Percentiles rank a stretch among this genome's conserved stretches.
Evolutionary conservation across 1,140 invertebrate genomes (phyloP).

Genomic region (Scaptomyza montana): DNA sequence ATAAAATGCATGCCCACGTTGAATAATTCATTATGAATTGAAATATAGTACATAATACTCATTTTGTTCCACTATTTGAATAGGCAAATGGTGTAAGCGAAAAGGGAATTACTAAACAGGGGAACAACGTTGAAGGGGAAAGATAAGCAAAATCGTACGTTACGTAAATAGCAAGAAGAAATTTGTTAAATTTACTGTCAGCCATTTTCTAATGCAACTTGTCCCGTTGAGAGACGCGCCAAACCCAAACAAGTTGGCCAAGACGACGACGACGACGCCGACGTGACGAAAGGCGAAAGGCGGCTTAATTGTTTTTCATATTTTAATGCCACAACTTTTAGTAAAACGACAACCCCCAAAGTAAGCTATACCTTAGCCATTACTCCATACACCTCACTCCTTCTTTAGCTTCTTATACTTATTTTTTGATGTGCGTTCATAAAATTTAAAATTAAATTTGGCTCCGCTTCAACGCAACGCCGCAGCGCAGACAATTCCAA

Average conservation of each 20-base stretch:
- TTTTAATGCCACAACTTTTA: constrained; percentile 71
- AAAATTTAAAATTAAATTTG: constrained; percentile 80
- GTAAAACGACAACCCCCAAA: constrained; percentile 34
- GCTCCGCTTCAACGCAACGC: constrained; percentile 44
- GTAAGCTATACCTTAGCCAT: not conserved
- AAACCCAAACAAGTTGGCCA: constrained; percentile 36
- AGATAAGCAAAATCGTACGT: too few species aligned
- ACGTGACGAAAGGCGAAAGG: not conserved
- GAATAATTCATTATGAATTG: constrained; percentile 78
- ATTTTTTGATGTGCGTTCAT: constrained; percentile 78
- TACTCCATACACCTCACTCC: not conserved
- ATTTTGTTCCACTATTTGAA: constrained; percentile 68
- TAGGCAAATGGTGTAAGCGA: not conserved
- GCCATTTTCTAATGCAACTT: constrained; percentile 60
- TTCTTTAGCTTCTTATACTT: constrained; percentile 1
- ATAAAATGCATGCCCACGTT: constrained; percentile 67
- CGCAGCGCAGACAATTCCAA: constrained; percentile 59
- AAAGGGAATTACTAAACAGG: not conserved
- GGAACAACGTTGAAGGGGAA: constrained; percentile 19
- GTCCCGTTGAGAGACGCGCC: constrained; percentile 4
- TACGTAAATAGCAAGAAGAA: constrained; percentile 25
- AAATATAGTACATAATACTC: constrained; percentile 74
- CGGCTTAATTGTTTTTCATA: constrained; percentile 78
- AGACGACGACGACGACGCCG: constrained; percentile 23
- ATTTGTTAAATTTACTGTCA: constrained; percentile 43